phyloP scores from a whole-genome alignment of 30 jellyfish, hydroid and myxozoan species.

The Phacellophora camtschatica region DNA sequence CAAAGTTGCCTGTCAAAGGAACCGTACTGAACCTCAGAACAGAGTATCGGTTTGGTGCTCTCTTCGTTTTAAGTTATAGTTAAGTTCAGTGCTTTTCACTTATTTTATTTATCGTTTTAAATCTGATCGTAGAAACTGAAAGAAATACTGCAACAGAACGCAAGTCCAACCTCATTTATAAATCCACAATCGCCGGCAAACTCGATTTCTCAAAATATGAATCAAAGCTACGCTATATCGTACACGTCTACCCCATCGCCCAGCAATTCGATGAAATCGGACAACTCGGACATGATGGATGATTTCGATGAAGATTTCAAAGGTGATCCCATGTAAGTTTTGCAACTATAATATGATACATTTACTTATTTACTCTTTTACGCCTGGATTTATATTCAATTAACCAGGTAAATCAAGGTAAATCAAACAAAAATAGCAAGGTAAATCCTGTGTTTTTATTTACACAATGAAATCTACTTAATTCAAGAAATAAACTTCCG shows the following conservation, averaged over 20 bases:
- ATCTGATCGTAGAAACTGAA: conserved; percentile 44
- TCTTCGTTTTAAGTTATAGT: too few species aligned
- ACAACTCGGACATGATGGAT: conserved; percentile 38
- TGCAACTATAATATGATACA: too few species aligned
- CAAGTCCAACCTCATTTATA: neutral
- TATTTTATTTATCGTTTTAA: too few species aligned
- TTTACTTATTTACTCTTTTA: neutral
- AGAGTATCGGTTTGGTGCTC: too few species aligned
- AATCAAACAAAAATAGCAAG: too few species aligned
- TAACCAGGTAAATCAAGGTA: too few species aligned
- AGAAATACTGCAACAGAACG: conserved; percentile 54
- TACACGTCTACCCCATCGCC: conserved; percentile 44
- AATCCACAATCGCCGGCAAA: neutral
- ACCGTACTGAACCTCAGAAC: too few species aligned
- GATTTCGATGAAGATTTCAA: conserved; percentile 37
- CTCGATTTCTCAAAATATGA: neutral
- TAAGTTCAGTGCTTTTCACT: too few species aligned
- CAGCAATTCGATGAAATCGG: conserved; percentile 53
- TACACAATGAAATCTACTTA: too few species aligned
- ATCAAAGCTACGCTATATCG: neutral
- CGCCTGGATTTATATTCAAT: neutral
- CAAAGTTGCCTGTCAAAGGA: too few species aligned
- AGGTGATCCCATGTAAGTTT: conserved; percentile 46
- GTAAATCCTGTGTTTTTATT: too few species aligned
- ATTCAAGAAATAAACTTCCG: too few species aligned